phyloP scores from a whole-genome alignment of 2,113 vertebrate species.

The Corythornis madagascariensis region DNA sequence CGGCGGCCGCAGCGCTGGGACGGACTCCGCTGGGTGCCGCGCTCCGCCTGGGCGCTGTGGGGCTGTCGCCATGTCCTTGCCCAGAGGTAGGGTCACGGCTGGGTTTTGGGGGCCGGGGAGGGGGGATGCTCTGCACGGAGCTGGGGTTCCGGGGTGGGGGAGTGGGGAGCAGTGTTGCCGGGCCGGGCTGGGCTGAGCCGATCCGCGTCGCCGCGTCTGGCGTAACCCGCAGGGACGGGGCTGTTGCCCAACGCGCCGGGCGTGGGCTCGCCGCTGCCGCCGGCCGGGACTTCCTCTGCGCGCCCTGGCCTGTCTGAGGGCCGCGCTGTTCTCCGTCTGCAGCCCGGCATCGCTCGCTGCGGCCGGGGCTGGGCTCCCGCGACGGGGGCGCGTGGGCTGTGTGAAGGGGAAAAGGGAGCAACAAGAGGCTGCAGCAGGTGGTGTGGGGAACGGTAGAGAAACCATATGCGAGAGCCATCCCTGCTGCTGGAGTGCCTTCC shows the following conservation, averaged over 20 bases:
- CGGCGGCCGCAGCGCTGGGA: background rate
- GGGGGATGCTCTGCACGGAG: background rate
- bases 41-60: background rate
- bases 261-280: background rate
- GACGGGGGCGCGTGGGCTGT: background rate
- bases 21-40: background rate
- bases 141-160: background rate
- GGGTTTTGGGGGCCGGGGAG: background rate
- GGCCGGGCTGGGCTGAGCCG: background rate
- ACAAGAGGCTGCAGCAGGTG: background rate
- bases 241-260: background rate
- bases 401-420: too few species aligned
- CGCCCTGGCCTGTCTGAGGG: background rate
- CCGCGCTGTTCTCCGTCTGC: background rate
- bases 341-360: background rate
- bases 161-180: background rate
- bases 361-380: background rate
- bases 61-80: constrained; percentile 28
- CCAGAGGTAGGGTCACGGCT: background rate
- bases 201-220: background rate
- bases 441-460: background rate
- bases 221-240: background rate
- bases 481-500: background rate
- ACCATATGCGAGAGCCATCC: accelerated
- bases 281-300: background rate